phyloP scores from a whole-genome alignment of 64 coral and sea anemone species.

The Cladopsammia gracilis region DNA sequence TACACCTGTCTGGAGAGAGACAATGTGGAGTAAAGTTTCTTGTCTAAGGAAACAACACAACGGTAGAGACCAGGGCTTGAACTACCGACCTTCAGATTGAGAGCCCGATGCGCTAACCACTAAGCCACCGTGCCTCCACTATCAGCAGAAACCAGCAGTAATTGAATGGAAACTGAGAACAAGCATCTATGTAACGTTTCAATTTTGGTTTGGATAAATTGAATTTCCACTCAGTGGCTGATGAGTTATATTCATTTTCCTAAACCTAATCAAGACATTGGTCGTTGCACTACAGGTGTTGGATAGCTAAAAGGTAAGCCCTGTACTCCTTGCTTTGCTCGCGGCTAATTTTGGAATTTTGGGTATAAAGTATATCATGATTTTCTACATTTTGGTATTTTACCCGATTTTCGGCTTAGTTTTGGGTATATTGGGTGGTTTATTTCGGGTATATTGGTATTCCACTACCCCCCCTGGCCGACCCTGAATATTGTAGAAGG shows the following conservation, averaged over 20 bases:
- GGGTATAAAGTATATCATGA: conserved; percentile 3
- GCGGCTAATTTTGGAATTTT: neutral
- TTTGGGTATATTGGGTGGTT: neutral
- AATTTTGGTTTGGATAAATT: conserved; percentile 38
- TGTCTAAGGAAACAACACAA: too few species aligned
- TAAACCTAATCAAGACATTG: conserved; percentile 5
- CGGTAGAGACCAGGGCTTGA: too few species aligned
- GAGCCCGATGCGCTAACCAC: too few species aligned
- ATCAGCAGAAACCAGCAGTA: conserved; percentile 41
- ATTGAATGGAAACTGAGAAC: conserved; percentile 29
- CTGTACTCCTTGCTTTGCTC: conserved; percentile 20
- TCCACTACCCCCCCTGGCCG: neutral
- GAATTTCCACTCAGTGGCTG: neutral
- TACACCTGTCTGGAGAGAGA: too few species aligned
- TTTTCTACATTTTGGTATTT: conserved; percentile 23
- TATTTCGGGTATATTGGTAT: neutral
- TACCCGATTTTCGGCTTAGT: conserved; percentile 1
- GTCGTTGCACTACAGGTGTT: conserved; percentile 36
- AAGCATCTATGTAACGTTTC: conserved; percentile 35
- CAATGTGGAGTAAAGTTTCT: too few species aligned
- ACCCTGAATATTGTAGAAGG: too few species aligned
- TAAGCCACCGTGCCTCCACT: neutral
- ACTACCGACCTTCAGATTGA: too few species aligned
- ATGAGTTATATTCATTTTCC: conserved; percentile 7
- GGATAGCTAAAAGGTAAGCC: conserved; percentile 24